Evolutionary conservation across 53 echinoderm and acorn worm species (phyloP).

Genomic region (Luidia sarsii): DNA sequence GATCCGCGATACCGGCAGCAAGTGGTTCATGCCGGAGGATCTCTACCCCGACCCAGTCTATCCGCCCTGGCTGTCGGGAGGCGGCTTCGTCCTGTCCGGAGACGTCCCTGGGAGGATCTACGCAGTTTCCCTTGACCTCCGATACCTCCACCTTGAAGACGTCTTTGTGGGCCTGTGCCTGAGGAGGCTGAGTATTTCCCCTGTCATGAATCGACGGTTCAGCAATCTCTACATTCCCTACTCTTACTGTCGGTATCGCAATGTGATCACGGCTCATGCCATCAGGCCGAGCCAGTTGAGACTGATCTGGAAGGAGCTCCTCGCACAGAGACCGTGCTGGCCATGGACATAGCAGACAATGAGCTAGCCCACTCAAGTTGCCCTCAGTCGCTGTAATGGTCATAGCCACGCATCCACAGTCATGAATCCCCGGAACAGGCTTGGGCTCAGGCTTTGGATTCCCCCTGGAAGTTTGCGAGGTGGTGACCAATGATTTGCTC

Average conservation of each 20-base stretch:
- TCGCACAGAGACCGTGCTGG: not conserved
- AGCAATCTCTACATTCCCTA: constrained; percentile 79
- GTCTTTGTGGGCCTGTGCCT: constrained; percentile 78
- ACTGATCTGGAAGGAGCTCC: constrained; percentile 1
- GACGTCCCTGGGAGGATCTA: constrained; percentile 72
- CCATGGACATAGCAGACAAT: not conserved
- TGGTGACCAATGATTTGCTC: too few relatives aligned
- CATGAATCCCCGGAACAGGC: too few relatives aligned
- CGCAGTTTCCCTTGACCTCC: constrained; percentile 66
- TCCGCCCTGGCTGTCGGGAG: constrained; percentile 89
- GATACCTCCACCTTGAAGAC: constrained; percentile 86
- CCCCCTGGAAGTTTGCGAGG: too few relatives aligned
- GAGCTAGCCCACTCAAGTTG: not conserved
- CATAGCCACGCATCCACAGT: too few relatives aligned
- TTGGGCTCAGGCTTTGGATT: too few relatives aligned
- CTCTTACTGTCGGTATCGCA: constrained; percentile 73
- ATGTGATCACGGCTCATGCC: constrained; percentile 7
- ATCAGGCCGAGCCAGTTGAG: not conserved
- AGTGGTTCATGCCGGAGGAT: constrained; percentile 90
- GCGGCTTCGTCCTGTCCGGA: constrained; percentile 82
- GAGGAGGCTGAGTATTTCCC: constrained; percentile 65
- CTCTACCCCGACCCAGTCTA: constrained; percentile 74
- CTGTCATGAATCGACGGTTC: constrained; percentile 71
- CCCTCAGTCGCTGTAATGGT: not conserved
- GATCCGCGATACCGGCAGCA: constrained; percentile 77